Evolutionary conservation across 1,140 invertebrate species (phyloP), one percentile per base, ranked within the genome.

Genomic region (Octopus sinensis): DNA sequence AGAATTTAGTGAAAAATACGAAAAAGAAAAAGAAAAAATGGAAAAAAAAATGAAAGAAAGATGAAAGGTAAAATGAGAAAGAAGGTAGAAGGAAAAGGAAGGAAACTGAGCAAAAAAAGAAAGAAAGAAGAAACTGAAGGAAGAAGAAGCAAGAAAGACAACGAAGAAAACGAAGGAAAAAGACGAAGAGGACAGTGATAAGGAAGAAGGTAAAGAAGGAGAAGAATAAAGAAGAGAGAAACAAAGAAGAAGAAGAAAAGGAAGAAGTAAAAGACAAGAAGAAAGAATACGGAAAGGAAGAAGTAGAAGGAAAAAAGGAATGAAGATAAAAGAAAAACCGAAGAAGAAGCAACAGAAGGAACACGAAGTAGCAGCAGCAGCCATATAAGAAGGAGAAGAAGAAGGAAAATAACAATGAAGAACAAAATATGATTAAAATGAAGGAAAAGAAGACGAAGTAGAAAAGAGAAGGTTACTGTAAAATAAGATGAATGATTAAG

Each of bases 51-150:
- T 10, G 79, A 68, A 71, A 73, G 56, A 76, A 53, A 53, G 30
- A 76, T 17, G 23, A 53, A 53, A 76, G 43, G 13, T 52, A 75
- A 75, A 53, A 75, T 73, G 23, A 51, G 51, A 71, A 75, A 23
- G 30, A 75, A 75, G 43, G 73, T 23, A n/a, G n/a, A 56, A 51
- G 30, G 68, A 7, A 30, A 68, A 73, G 23, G 75, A 51, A 17
- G 75, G 53, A 17, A 80, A 80, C n/a, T 73, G 53, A 52, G 5
- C n/a, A 17, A 51, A 23, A 75, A 75, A 80, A 9, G 17, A 71
- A 62, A 80, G n/a, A 30, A 80, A 68, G 79, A 80, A 80, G 79
- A 62, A 80, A 53, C 9, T 7, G 23, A 71, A 62, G n/a, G 68
- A 62, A 30, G 68, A 80, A 53, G 23, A 30, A 62, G 30, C 4